phyloP scores from a whole-genome alignment of 2,797 vertebrate species.

The Coranthus polyacanthus region DNA sequence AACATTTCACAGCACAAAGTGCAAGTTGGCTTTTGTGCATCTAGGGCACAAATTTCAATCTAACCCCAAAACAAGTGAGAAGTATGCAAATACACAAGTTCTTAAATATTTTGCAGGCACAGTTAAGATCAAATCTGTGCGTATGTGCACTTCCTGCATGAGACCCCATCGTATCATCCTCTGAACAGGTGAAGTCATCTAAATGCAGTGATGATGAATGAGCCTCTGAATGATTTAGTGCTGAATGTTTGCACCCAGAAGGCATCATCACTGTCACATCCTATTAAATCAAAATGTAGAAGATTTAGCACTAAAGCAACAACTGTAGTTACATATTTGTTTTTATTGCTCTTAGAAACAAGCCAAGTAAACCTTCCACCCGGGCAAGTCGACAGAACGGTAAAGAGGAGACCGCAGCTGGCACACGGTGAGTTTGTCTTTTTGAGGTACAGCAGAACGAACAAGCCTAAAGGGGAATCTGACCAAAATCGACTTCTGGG shows the following conservation, averaged over 20 bases:
- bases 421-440: slow-evolving; percentile 81
- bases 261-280: slow-evolving; percentile 46
- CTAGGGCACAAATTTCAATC: too few relatives aligned
- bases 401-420: slow-evolving; percentile 82
- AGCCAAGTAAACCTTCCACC: slow-evolving; percentile 91
- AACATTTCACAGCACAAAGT: too few relatives aligned
- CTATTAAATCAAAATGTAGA: slow-evolving; percentile 34
- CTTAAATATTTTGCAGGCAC: too few relatives aligned
- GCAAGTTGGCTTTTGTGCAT: too few relatives aligned
- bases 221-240: slow-evolving; percentile 20
- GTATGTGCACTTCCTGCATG: too few relatives aligned
- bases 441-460: slow-evolving; percentile 48
- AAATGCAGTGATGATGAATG: slow-evolving; percentile 16
- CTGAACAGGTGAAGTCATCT: background rate
- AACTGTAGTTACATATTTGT: slow-evolving; percentile 62
- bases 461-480: slow-evolving; percentile 40
- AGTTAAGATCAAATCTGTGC: too few relatives aligned
- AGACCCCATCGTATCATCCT: background rate
- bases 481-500: slow-evolving; percentile 38
- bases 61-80: too few relatives aligned
- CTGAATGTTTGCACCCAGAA: slow-evolving; percentile 26
- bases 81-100: too few relatives aligned
- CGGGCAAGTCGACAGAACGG: slow-evolving; percentile 89
- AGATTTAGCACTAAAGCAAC: slow-evolving; percentile 47
- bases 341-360: slow-evolving; percentile 86